Percentiles rank a stretch among this genome's conserved stretches.
These are phyloP conservation scores for Corticium candelabrum DNA, from an alignment of 37 sponge, comb jelly and placozoan species.

Conservation along the genomic window DNA sequence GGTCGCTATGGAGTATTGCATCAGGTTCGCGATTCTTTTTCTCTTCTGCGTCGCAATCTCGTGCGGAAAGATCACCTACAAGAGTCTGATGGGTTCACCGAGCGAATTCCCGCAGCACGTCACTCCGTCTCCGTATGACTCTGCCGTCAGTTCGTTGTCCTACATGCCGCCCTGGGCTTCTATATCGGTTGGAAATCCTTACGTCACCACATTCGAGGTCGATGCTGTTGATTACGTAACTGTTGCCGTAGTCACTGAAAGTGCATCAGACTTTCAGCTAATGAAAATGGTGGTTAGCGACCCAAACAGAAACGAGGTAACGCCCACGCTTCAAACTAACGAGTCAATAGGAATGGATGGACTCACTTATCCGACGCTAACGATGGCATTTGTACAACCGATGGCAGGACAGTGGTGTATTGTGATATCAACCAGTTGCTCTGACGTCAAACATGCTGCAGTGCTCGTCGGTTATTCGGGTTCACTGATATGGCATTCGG, in stretches of 20 bases:
- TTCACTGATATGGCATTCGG: not conserved
- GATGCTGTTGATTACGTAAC: not conserved
- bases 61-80: too few species aligned
- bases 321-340: not conserved
- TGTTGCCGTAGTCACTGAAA: not conserved
- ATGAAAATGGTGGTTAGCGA: not conserved
- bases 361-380: not conserved
- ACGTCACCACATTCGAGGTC: not conserved
- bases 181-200: not conserved
- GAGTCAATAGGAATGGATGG: not conserved
- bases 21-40: too few species aligned
- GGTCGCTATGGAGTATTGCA: too few species aligned
- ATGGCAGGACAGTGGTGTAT: not conserved
- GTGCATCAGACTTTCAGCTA: not conserved
- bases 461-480: not conserved
- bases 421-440: not conserved
- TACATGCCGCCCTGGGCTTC: not conserved
- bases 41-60: not conserved
- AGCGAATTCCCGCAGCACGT: conserved; percentile 5
- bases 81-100: conserved; percentile 21
- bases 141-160: not conserved
- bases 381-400: not conserved
- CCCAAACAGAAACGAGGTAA: not conserved
- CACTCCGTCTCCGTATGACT: conserved; percentile 10
- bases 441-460: not conserved